These are phyloP conservation scores for Chironomus striatipennis DNA, from an alignment of 1,140 invertebrate genomes.

Conservation along the genomic window DNA sequence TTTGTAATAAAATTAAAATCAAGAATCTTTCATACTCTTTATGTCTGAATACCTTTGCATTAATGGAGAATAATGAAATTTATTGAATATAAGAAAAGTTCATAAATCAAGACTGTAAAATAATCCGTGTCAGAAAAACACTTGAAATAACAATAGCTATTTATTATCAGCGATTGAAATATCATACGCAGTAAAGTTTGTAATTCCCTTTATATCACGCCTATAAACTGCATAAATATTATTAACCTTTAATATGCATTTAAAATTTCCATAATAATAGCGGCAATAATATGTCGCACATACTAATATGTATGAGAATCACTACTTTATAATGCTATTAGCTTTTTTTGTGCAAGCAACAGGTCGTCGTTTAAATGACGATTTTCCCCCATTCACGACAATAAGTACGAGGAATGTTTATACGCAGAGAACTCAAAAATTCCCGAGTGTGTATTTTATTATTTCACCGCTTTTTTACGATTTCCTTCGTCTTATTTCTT, in stretches of 20 bases:
- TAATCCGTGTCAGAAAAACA: too few relatives aligned
- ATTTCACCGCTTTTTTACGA: conserved; percentile 23
- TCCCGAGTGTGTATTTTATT: conserved; percentile 20
- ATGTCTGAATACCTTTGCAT: too few relatives aligned
- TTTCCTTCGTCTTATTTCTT: not conserved
- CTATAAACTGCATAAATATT: not conserved
- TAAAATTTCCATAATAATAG: conserved; percentile 10
- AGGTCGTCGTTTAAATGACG: conserved; percentile 10
- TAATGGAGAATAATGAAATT: too few relatives aligned
- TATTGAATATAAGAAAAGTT: too few relatives aligned
- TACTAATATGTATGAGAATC: not conserved
- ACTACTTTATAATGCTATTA: not conserved
- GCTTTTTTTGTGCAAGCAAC: not conserved
- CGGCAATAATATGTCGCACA: not conserved
- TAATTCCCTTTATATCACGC: not conserved
- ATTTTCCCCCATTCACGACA: not conserved
- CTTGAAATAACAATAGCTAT: too few relatives aligned
- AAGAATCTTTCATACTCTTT: too few relatives aligned
- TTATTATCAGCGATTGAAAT: not conserved
- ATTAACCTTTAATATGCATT: conserved; percentile 18
- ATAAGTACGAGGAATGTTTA: not conserved
- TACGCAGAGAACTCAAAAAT: not conserved
- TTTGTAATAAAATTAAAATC: too few relatives aligned
- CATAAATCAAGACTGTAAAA: too few relatives aligned
- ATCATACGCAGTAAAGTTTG: not conserved